Evolutionary conservation across 1,140 invertebrate genomes (phyloP).

Genomic region (Nymphalis io): DNA sequence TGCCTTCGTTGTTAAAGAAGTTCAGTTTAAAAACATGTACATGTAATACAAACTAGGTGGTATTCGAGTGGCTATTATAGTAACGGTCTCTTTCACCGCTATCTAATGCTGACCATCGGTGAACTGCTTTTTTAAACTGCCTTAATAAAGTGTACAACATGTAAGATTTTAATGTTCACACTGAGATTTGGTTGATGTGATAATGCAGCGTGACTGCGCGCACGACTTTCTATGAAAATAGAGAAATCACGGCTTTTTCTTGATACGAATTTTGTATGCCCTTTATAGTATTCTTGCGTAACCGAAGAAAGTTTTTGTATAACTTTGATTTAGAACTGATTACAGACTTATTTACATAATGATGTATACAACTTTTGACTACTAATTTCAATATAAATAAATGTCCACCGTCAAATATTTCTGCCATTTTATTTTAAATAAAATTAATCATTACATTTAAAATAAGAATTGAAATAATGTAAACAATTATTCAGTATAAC

Average conservation of each 20-base stretch:
- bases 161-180: slow-evolving; percentile 76
- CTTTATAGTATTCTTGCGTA: slow-evolving; percentile 43
- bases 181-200: slow-evolving; percentile 72
- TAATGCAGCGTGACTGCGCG: slow-evolving; percentile 71
- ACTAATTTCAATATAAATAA: slow-evolving; percentile 3
- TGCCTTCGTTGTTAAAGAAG: not conserved
- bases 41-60: slow-evolving; percentile 37
- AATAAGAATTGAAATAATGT: no score
- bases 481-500: no score
- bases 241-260: slow-evolving; percentile 53
- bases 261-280: slow-evolving; percentile 54
- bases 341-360: slow-evolving; percentile 29
- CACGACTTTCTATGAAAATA: slow-evolving; percentile 75
- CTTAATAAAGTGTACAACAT: slow-evolving; percentile 75
- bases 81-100: slow-evolving; percentile 79
- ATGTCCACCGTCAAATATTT: not conserved
- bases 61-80: slow-evolving; percentile 67
- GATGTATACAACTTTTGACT: slow-evolving; percentile 14
- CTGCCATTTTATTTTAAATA: no score
- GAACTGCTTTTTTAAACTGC: slow-evolving; percentile 74
- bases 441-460: not conserved
- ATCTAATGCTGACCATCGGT: slow-evolving; percentile 70
- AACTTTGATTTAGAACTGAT: slow-evolving; percentile 30
- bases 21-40: not conserved
- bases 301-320: slow-evolving; percentile 26